These are phyloP conservation scores for Vidua chalybeata DNA, from an alignment of 2,113 vertebrate genomes.

Conservation along the genomic window DNA sequence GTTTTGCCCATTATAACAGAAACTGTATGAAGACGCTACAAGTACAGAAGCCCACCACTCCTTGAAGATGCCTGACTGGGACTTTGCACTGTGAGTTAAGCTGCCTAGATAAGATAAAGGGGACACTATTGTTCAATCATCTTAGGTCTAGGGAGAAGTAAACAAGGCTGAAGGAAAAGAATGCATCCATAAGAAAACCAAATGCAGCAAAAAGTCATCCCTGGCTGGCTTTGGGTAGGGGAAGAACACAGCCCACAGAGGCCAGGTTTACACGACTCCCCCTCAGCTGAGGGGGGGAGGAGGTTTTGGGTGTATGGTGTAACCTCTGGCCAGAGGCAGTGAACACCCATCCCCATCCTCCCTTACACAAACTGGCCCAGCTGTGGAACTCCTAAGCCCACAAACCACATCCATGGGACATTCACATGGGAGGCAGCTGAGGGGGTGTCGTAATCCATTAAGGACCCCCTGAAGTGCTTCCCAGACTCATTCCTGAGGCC, in stretches of 20 bases:
- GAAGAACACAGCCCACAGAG: background rate
- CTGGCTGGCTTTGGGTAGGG: background rate
- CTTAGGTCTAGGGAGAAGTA: background rate
- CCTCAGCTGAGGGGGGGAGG: accelerated
- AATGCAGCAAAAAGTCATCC: background rate
- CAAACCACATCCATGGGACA: background rate
- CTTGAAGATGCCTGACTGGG: background rate
- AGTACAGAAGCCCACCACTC: background rate
- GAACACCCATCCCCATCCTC: background rate
- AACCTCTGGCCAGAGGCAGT: background rate
- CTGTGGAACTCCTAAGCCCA: background rate
- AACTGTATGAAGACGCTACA: background rate
- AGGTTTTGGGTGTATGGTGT: accelerated
- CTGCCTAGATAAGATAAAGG: background rate
- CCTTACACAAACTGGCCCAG: background rate
- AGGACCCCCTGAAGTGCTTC: background rate
- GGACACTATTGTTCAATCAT: background rate
- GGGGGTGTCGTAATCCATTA: background rate
- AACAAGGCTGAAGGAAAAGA: background rate
- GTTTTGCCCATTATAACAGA: background rate
- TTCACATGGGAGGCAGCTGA: background rate
- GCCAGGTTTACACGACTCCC: background rate
- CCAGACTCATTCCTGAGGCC: background rate
- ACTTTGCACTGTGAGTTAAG: background rate
- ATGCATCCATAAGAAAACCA: background rate